Percentiles rank a stretch among this genome's conserved stretches.
Evolutionary conservation across 2,888 invertebrate species (phyloP).

Genomic region (Agrochola macilenta): DNA sequence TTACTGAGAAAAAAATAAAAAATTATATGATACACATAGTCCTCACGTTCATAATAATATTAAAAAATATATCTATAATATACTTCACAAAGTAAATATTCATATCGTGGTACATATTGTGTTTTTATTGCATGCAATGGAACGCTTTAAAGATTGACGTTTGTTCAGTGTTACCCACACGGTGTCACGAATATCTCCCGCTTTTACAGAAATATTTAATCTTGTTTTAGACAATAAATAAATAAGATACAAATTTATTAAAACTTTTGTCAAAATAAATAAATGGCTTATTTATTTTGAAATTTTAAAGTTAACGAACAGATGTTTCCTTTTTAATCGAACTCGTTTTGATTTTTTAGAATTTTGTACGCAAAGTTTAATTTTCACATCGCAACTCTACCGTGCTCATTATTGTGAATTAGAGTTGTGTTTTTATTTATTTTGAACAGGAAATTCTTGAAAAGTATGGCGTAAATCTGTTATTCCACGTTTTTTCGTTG

Average conservation of each 20-base stretch:
- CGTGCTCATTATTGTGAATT: constrained; percentile 38
- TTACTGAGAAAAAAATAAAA: too few relatives aligned
- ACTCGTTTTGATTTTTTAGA: neutral
- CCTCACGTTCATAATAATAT: too few relatives aligned
- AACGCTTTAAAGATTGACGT: neutral
- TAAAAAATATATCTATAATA: too few relatives aligned
- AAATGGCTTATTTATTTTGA: neutral
- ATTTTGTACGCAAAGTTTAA: neutral
- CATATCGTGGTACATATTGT: too few relatives aligned
- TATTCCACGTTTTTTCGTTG: constrained; percentile 39
- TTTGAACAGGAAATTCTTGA: constrained; percentile 69
- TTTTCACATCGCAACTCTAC: constrained; percentile 33
- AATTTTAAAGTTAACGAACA: neutral
- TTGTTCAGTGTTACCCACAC: neutral
- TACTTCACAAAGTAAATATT: too few relatives aligned
- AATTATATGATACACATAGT: too few relatives aligned
- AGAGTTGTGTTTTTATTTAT: constrained; percentile 67
- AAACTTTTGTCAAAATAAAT: neutral
- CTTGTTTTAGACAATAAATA: rapidly evolving
- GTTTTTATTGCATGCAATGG: neutral
- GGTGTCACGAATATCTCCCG: neutral
- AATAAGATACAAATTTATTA: neutral
- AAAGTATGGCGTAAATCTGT: constrained; percentile 74
- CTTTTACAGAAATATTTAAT: neutral
- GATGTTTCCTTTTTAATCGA: neutral